Percentiles rank a stretch among this genome's conserved stretches.
phyloP scores from a whole-genome alignment of 2,888 invertebrate genomes.

The Acanthococcus lagerstroemiae region DNA sequence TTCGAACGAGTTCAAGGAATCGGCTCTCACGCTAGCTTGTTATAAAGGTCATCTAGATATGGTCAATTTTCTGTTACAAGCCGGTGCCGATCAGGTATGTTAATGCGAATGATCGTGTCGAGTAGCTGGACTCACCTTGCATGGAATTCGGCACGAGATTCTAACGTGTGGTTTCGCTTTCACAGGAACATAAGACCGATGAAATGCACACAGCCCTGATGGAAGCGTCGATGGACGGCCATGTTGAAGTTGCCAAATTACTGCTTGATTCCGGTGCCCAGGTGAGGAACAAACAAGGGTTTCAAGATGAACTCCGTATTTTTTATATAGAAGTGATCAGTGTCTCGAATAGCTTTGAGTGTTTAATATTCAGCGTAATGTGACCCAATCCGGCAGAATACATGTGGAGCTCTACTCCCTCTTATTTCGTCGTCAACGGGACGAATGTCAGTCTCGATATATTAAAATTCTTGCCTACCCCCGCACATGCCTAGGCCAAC shows the following conservation, averaged over 20 bases:
- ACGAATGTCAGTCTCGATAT: too few species aligned
- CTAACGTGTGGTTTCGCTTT: constrained; percentile 16
- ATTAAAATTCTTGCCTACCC: too few species aligned
- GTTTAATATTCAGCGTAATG: too few species aligned
- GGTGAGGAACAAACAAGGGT: too few species aligned
- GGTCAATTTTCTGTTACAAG: constrained; percentile 90
- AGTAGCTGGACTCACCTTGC: not conserved
- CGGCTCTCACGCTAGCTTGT: constrained; percentile 87
- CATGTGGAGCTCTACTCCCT: too few species aligned
- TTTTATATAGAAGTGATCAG: too few species aligned
- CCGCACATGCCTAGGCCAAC: too few species aligned
- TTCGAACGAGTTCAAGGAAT: constrained; percentile 98
- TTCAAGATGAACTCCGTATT: too few species aligned
- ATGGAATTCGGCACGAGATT: not conserved
- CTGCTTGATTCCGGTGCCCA: constrained; percentile 94
- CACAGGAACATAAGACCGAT: constrained; percentile 91
- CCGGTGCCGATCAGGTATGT: constrained; percentile 71
- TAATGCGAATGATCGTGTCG: too few species aligned
- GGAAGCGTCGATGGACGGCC: constrained; percentile 99
- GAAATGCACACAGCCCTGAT: constrained; percentile 99
- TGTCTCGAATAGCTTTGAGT: too few species aligned
- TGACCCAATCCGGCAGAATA: too few species aligned
- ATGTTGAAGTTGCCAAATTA: constrained; percentile 91
- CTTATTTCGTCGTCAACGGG: too few species aligned
- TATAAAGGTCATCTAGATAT: constrained; percentile 95